Evolutionary conservation across 2,888 invertebrate genomes (phyloP), one percentile per base, ranked within the genome.

Genomic region (Schizaphis graminum): DNA sequence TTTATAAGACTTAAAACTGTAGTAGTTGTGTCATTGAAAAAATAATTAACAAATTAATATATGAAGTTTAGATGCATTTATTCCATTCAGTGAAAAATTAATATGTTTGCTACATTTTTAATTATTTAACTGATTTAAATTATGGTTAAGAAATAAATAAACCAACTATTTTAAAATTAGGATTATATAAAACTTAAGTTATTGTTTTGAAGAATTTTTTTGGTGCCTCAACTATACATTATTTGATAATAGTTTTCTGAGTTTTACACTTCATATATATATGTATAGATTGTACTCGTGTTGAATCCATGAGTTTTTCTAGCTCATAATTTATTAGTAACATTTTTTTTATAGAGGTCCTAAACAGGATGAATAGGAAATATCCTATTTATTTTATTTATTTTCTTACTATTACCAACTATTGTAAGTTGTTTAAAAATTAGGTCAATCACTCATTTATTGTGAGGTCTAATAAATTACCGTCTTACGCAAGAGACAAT

Each of bases 401-500:
- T 91, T 61, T 41, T 16, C 47, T 90, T 91, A 67, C 11, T 49
- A 49, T 41, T 24, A 57, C 16, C 1, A 16, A 44, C 57, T n/a
- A 47, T 47, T 7, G 26, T 35, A 26, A 35, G 87, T 49, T 49
- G 35, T 61, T 92, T 87, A 87, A 87, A 92, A 92, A 87, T 92
- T 92, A 61, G 92, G 92, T 87, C 92, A 87, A 49, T 35, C 35
- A 61, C 61, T 61, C 35, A 92, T 92, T 87, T 41, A 57, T 44
- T 35, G 86, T 35, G 7, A n/a, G 86, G 35, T 49, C 35, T 86
- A 92, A 86, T 92, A 92, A 86, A 92, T 61, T 35, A 47, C 35
- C 5, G 47, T 86, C 47, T 86, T n/a, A 57, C 53, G 44, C 24
- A 3, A 28, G 57, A 57, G 13, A 47, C 86, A 86, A 61, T 47